Base-by-base conservation (phyloP, 2,113 vertebrate genomes). In the Smithornis capensis region DNA sequence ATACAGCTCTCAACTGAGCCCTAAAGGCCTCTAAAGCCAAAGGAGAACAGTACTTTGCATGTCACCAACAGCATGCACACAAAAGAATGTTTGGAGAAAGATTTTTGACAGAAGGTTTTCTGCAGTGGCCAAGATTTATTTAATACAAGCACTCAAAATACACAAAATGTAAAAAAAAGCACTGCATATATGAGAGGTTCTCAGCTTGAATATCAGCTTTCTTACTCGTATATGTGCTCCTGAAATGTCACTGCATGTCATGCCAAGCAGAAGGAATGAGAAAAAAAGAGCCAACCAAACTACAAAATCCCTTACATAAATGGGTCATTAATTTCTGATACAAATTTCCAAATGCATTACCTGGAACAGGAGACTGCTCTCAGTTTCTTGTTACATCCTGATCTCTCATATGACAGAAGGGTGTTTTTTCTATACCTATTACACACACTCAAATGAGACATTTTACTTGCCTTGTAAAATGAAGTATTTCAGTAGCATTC, bases 261-360 rank as follows among this genome's bases (percentile, higher is more conserved):
- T 62, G 37, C 9, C 35, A 82, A 22, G 9, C 64, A 57, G 52
- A 65, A 77, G 6, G 67, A 75, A 73, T 57, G 7, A 38, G n/a
- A 57, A 50, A 8, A 19, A 63, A 81, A 90, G 82, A 10, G 3
- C 1, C 4, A 67, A n/a, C 12, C 25, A 62, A 62, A 62, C 91
- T 91, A 88, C 47, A 82, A 84, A 95, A 95, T 73, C n/a, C 86
- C 65, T 84, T 95, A 78, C 55, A 95, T 87, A 96, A 97, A 95
- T 9, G 28, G 80, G 73, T 95, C 83, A 84, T 88, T 93, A 94
- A 63, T 93, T 94, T 95, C 85, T 78, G 28, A 94, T 76, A 80
- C 19, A 69, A 75, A 83, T 92, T 97, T 97, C 80, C 69, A 97
- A 97, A 95, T 50, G 38, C 19, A 24, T 71, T 94, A 94, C 70